A percentile compares a stretch with the other conserved stretches of the same genome.
These are phyloP conservation scores for Aleadryas rufinucha DNA, from an alignment of 2,113 vertebrate genomes.

Conservation along the genomic window DNA sequence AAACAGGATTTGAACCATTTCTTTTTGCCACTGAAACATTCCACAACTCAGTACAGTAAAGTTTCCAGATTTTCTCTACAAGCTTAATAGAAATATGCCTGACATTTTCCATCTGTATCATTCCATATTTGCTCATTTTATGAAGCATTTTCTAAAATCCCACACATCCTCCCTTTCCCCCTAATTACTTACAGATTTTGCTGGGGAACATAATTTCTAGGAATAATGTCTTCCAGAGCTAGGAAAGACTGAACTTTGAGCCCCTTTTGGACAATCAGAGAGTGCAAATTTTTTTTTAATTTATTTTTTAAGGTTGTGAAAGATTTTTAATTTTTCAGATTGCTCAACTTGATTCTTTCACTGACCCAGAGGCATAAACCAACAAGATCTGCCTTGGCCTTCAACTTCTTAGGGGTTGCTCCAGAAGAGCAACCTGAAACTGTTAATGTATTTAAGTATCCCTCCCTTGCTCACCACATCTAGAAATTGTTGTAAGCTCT, in stretches of 20 bases:
- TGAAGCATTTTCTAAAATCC: not conserved
- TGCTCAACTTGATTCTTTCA: not conserved
- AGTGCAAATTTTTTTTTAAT: too few species aligned
- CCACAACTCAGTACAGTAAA: not conserved
- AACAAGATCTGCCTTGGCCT: not conserved
- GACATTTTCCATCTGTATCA: not conserved
- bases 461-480: not conserved
- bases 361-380: not conserved
- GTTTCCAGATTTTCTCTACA: not conserved
- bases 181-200: not conserved
- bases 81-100: not conserved
- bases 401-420: not conserved
- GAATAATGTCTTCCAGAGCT: not conserved
- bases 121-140: not conserved
- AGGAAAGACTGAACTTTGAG: not conserved
- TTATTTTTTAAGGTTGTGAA: not conserved
- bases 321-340: not conserved
- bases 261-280: not conserved
- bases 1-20: not conserved
- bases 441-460: not conserved
- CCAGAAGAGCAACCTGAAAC: not conserved
- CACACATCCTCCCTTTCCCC: not conserved
- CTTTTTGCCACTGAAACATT: not conserved
- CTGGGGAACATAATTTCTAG: not conserved
- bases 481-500: not conserved